These are phyloP conservation scores for Drosophila fuyamai DNA, from an alignment of 1,140 invertebrate species.

Conservation along the genomic window DNA sequence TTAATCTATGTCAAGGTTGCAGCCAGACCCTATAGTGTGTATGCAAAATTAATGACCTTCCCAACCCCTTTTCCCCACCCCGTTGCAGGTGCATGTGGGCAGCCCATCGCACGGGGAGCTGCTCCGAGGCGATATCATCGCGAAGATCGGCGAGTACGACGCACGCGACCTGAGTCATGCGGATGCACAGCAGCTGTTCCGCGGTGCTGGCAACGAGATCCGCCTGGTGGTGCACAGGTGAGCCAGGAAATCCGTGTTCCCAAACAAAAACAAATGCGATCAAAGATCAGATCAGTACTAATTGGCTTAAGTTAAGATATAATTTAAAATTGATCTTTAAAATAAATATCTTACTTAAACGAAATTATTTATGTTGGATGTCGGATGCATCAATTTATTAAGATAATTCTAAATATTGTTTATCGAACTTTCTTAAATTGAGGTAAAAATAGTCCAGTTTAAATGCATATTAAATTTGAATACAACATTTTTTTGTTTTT, in stretches of 20 bases:
- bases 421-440: no score
- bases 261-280: not conserved
- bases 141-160: constrained; percentile 95
- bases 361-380: no score
- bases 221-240: constrained; percentile 89
- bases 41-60: constrained; percentile 28
- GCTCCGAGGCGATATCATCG: constrained; percentile 94
- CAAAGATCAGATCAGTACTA: not conserved
- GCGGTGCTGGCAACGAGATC: constrained; percentile 90
- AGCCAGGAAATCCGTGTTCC: constrained; percentile 10
- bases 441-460: no score
- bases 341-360: no score
- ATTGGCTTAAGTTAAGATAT: not conserved
- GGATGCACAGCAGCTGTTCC: constrained; percentile 95
- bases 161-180: constrained; percentile 93
- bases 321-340: not conserved
- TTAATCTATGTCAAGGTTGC: constrained; percentile 29
- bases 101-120: constrained; percentile 93
- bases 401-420: no score
- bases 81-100: constrained; percentile 87
- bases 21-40: not conserved
- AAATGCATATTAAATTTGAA: no score
- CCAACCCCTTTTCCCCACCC: constrained; percentile 14
- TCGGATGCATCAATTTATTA: no score
- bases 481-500: no score